Percentiles rank a stretch among this genome's conserved stretches.
Evolutionary conservation across 2,113 vertebrate species (phyloP).

Genomic region (Poeciliopsis retropinna): DNA sequence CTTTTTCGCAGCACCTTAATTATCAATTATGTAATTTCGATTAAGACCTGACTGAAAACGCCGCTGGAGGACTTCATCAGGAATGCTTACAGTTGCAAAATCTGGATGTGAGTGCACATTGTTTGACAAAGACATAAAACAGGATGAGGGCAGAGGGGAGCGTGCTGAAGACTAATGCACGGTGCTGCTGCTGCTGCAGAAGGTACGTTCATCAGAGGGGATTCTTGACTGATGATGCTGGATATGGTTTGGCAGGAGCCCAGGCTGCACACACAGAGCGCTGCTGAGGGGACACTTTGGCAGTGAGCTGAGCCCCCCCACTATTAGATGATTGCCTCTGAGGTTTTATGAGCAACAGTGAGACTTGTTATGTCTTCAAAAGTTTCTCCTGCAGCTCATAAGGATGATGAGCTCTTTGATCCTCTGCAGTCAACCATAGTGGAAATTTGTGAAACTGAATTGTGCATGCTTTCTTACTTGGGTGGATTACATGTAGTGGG

Average conservation of each 20-base stretch:
- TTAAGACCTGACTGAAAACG: constrained; percentile 15
- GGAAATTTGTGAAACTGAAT: constrained; percentile 7
- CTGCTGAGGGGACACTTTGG: constrained; percentile 72
- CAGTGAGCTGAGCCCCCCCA: constrained; percentile 26
- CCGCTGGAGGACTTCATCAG: constrained; percentile 37
- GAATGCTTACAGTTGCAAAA: constrained; percentile 31
- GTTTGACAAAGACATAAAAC: constrained; percentile 51
- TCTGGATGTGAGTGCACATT: constrained; percentile 20
- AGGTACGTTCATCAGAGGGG: constrained; percentile 44
- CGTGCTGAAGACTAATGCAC: constrained; percentile 24
- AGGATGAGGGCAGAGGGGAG: neutral
- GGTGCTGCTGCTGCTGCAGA: constrained; percentile 3
- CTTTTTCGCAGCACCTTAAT: neutral
- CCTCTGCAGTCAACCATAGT: neutral
- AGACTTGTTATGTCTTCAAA: constrained; percentile 46
- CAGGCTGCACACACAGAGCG: constrained; percentile 42
- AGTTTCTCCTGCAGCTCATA: constrained; percentile 14
- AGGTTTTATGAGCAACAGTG: constrained; percentile 45
- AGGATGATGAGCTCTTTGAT: constrained; percentile 37
- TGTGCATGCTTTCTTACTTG: neutral
- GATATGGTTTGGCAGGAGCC: constrained; percentile 61
- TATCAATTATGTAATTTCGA: constrained; percentile 46
- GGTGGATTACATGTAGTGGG: neutral
- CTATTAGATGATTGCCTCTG: constrained; percentile 74
- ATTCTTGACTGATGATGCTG: constrained; percentile 57